Conservation (phyloP, 1,140 invertebrate genomes). For the Harlomillsia oculata region DNA sequence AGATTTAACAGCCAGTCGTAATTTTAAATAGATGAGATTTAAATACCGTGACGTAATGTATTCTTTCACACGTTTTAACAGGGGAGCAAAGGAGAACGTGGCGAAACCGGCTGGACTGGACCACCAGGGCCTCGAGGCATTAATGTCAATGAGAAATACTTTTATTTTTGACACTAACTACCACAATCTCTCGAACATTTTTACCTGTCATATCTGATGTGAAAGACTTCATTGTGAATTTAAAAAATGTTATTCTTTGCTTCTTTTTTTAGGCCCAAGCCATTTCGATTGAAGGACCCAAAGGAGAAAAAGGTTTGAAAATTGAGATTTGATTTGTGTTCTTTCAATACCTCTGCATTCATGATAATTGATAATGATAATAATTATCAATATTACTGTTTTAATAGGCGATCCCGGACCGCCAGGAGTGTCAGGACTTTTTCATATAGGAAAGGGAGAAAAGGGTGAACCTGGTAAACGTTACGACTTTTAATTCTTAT, state of each 20-base stretch:
- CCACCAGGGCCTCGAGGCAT: neutral
- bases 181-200: no score
- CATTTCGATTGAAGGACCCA: slow-evolving; percentile 2
- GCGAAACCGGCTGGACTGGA: neutral
- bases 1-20: neutral
- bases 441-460: slow-evolving; percentile 38
- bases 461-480: neutral
- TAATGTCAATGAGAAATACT: neutral
- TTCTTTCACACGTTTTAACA: neutral
- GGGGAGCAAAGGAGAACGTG: neutral
- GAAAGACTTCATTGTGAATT: neutral
- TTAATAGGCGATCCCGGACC: slow-evolving; percentile 10
- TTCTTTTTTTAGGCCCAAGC: neutral
- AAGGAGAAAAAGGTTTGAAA: slow-evolving; percentile 4
- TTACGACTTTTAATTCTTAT: neutral
- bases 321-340: neutral
- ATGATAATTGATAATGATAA: neutral
- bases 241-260: neutral
- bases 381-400: no score
- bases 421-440: neutral
- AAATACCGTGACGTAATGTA: neutral
- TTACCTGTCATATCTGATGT: neutral
- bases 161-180: neutral
- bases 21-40: neutral
- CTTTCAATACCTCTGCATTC: neutral